Base-by-base conservation (phyloP, 1,140 invertebrate genomes). In the Hestina assimilis region DNA sequence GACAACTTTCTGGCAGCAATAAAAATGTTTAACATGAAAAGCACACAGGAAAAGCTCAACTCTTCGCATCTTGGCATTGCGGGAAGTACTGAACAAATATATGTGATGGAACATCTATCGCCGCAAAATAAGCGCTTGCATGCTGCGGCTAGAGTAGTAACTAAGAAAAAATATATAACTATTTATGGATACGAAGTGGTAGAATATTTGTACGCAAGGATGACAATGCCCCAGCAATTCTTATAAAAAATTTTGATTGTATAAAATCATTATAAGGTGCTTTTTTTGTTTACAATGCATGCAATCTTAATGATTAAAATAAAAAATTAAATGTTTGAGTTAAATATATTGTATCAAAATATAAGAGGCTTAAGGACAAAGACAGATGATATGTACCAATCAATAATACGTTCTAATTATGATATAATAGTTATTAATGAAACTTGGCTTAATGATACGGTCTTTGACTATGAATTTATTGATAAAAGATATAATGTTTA, bases 1-100 rank as follows among this genome's bases (percentile, higher is more conserved):
- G n/a, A n/a, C n/a, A n/a, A n/a, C n/a, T n/a, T n/a, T n/a, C n/a
- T n/a, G n/a, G n/a, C n/a, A n/a, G n/a, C n/a, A n/a, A n/a, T n/a
- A n/a, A n/a, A n/a, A 41, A 59, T 17, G 11, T 59, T 47, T 24
- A 64, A 64, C n/a, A 64, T 53, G 38, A 63, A 48, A 8, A 57
- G 54, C 53, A 20, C 21, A 12, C 33, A 47, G 1, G 48, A 53
- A 1, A 63, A 63, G 19, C 14, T 63, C 9, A 63, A 48, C 17
- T 46, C 43, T 1, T 29, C 42, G 9, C 58, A 54, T 43, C 21
- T 54, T 40, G 58, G 56, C 11, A 31, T 20, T 21, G 41, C 40
- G 12, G 56, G 56, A 8, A 20, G 28, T 17, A 42, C 38, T 23
- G 20, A 45, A 33, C 23, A 47, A 20, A 31, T 59, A 35, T 59